Base-by-base conservation (phyloP, 2,888 invertebrate genomes). In the Pachymerium ferrugineum region DNA sequence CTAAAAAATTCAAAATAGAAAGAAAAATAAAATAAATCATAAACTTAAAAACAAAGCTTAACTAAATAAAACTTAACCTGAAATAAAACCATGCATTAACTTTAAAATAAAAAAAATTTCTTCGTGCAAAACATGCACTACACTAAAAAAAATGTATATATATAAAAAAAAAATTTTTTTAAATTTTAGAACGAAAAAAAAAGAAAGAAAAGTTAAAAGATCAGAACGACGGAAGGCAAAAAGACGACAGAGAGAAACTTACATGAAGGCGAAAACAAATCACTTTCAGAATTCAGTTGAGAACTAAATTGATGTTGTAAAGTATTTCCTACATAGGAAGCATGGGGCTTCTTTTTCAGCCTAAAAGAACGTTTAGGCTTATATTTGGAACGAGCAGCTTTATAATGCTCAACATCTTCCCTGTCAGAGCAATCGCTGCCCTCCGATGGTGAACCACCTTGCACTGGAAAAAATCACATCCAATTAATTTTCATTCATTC, bases 181-280 rank as follows among this genome's bases (percentile, higher is more conserved):
- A 14, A 25, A 35, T 73, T 30, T 3, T 14, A 3, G 16, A 47
- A 70, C 73, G 73, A 31, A 73, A 70, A 75, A 22, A 74, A n/a
- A 10, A 68, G 22, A 38, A 22, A 71, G 35, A 22, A 19, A n/a
- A 19, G 16, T 12, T 54, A 54, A 10, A 54, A 14, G 8, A 6
- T 10, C 10, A n/a, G 12, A n/a, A 35, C 38, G 12, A 35, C 10
- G 12, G 38, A 35, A 35, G 12, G 12, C 10, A n/a, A 12, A 12
- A 47, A 22, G 19, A 68, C 29, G 19, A 19, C 38, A 72, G n/a
- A n/a, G n/a, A 16, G 28, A 42, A 69, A 82, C 83, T 83, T 81
- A 83, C 83, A 83, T 78, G 83, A 81, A 77, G 82, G 81, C 78
- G 82, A 82, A 78, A 83, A 84, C 81, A 83, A 82, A 76, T 85